Percentiles rank a stretch among this genome's conserved stretches.
Evolutionary conservation across 1,140 invertebrate genomes (phyloP).

Genomic region (Musca domestica): DNA sequence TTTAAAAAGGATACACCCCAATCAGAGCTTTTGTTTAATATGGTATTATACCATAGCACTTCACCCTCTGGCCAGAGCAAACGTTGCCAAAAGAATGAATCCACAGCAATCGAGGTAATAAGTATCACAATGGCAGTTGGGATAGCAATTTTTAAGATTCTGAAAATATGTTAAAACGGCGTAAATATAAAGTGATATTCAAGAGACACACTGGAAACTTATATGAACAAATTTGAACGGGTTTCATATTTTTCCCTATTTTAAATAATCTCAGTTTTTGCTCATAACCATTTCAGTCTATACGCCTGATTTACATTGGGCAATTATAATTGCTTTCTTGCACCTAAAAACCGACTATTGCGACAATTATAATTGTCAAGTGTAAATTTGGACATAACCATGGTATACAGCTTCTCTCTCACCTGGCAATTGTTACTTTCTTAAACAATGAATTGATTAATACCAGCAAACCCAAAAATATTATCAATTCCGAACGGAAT

Average conservation of each 20-base stretch:
- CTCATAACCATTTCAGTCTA: too few species aligned
- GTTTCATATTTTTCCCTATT: too few species aligned
- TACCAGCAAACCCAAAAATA: constrained; percentile 85
- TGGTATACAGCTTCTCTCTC: constrained; percentile 28
- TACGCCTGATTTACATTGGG: too few species aligned
- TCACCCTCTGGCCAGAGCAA: constrained; percentile 96
- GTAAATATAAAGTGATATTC: too few species aligned
- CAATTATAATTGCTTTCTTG: too few species aligned
- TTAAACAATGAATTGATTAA: constrained; percentile 72
- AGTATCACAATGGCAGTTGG: constrained; percentile 71
- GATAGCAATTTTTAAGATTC: constrained; percentile 69
- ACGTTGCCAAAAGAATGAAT: constrained; percentile 92
- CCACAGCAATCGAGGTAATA: constrained; percentile 73
- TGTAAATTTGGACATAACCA: not conserved
- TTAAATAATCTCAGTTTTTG: too few species aligned
- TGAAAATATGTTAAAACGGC: too few species aligned
- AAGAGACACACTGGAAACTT: too few species aligned
- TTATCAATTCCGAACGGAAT: constrained; percentile 85
- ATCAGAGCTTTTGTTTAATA: constrained; percentile 91
- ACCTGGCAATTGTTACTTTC: constrained; percentile 59
- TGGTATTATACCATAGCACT: constrained; percentile 94
- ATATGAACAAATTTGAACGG: too few species aligned
- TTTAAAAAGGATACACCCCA: constrained; percentile 78
- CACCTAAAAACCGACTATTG: not conserved
- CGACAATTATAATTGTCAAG: not conserved